Evolutionary conservation across 2,113 vertebrate genomes (phyloP).

Genomic region (Miniopterus natalensis): DNA sequence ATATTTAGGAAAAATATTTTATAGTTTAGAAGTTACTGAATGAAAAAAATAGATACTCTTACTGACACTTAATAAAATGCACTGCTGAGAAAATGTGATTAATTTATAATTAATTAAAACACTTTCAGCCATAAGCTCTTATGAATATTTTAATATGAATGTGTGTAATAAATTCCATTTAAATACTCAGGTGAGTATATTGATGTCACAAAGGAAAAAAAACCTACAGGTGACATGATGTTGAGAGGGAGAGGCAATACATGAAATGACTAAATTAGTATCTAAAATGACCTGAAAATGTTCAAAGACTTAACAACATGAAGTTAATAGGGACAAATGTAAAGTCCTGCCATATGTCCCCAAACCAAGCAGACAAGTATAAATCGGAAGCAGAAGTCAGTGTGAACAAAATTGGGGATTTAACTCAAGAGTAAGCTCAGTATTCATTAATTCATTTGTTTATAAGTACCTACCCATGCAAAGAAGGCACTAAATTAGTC

Average conservation of each 20-base stretch:
- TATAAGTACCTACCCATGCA: neutral
- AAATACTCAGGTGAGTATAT: conserved; percentile 43
- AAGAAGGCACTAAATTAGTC: neutral
- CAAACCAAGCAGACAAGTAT: neutral
- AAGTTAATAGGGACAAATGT: neutral
- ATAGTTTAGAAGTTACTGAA: conserved; percentile 45
- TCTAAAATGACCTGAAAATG: conserved; percentile 26
- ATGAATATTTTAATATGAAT: conserved; percentile 60
- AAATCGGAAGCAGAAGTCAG: neutral
- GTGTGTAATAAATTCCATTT: conserved; percentile 25
- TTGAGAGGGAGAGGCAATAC: neutral
- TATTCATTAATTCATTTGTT: neutral
- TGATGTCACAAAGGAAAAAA: conserved; percentile 10
- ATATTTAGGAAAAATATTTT: conserved; percentile 28
- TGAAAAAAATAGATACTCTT: conserved; percentile 16
- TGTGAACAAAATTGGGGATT: neutral
- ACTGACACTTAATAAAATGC: conserved; percentile 20
- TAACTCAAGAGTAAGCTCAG: neutral
- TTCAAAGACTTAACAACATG: neutral
- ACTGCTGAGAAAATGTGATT: conserved; percentile 45
- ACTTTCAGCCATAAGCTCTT: conserved; percentile 50
- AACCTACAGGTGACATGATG: neutral
- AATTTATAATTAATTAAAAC: conserved; percentile 65
- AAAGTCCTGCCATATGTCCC: neutral
- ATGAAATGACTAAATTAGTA: neutral